These are phyloP conservation scores for Eurytoma adleriae DNA, from an alignment of 2,888 invertebrate species.

Conservation along the genomic window DNA sequence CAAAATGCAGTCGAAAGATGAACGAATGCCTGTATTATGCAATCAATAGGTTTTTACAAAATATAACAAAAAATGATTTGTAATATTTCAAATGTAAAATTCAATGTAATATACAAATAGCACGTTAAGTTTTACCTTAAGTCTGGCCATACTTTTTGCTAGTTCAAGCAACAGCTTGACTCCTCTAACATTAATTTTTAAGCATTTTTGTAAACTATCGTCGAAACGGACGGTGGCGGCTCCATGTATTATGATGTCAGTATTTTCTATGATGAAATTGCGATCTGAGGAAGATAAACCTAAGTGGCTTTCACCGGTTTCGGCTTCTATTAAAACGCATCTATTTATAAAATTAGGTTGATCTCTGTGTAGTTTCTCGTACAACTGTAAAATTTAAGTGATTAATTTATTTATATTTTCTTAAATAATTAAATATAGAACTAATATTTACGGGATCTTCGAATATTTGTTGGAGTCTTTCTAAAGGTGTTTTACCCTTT, in stretches of 20 bases:
- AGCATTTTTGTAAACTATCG: conserved; percentile 81
- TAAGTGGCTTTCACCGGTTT: conserved; percentile 76
- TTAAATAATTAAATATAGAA: too few species aligned
- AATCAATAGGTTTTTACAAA: too few species aligned
- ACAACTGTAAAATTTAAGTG: conserved; percentile 77
- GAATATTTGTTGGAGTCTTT: conserved; percentile 70
- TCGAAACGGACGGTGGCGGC: conserved; percentile 88
- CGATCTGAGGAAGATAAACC: conserved; percentile 78
- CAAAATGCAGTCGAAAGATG: conserved; percentile 72
- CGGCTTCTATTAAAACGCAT: conserved; percentile 79
- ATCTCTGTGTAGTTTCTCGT: conserved; percentile 76
- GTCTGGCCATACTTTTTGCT: conserved; percentile 81
- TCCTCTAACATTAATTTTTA: conserved; percentile 84
- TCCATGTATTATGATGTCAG: conserved; percentile 83
- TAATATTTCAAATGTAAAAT: too few species aligned
- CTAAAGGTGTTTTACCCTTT: conserved; percentile 68
- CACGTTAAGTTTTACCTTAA: conserved; percentile 80
- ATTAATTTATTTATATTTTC: too few species aligned
- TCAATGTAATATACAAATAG: background rate
- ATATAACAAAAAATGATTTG: too few species aligned
- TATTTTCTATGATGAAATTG: conserved; percentile 76
- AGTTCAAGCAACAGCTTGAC: conserved; percentile 81
- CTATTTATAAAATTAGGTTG: conserved; percentile 77
- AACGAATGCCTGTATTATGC: conserved; percentile 67
- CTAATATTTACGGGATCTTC: conserved; percentile 70